Percentiles rank a stretch among this genome's conserved stretches.
Conservation (phyloP, 2,797 vertebrate genomes). For the Chelonia mydas region DNA sequence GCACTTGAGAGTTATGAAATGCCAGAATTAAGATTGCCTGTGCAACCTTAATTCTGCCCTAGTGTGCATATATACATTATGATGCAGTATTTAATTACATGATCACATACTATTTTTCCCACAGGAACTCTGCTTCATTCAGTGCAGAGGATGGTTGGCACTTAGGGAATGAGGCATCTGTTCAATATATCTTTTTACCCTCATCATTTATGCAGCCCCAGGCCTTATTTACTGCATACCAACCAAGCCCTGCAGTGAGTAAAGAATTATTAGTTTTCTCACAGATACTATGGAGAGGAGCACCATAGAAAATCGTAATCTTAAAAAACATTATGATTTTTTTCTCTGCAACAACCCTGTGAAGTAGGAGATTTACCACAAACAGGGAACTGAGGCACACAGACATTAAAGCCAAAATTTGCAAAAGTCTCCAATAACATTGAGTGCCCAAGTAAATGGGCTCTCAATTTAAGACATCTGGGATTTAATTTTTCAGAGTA, state of each 20-base stretch:
- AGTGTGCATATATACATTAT: not conserved
- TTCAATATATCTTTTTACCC: not conserved
- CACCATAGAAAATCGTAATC: not conserved
- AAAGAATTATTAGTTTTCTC: not conserved
- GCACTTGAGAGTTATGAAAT: constrained; percentile 16
- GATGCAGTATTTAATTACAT: not conserved
- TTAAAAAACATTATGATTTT: not conserved
- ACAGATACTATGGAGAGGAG: not conserved
- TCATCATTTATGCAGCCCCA: not conserved
- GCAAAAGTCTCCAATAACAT: not conserved
- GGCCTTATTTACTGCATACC: not conserved
- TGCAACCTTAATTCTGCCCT: not conserved
- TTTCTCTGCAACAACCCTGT: not conserved
- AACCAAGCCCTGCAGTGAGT: not conserved
- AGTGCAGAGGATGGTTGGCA: not conserved
- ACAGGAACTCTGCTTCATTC: not conserved
- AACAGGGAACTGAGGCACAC: not conserved
- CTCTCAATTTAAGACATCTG: not conserved
- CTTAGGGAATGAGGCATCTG: not conserved
- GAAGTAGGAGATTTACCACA: not conserved
- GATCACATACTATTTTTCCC: not conserved
- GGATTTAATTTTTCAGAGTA: not conserved
- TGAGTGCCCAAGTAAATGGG: not conserved
- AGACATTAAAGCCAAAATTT: not conserved
- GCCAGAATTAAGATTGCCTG: not conserved